Conservation (phyloP, 2,113 vertebrate species). For the Callionymus lyra region DNA sequence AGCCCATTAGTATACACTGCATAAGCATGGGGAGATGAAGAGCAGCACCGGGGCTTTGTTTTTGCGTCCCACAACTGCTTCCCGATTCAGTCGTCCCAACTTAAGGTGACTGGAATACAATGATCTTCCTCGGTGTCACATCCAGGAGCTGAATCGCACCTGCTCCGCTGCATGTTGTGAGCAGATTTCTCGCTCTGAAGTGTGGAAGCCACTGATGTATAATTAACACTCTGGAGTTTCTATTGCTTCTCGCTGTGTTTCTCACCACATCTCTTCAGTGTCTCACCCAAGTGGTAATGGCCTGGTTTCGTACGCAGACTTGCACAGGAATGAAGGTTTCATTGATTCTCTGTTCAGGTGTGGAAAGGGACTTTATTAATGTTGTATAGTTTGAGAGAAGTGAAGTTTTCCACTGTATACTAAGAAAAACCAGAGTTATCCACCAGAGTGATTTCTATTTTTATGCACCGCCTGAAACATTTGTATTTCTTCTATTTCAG, state of each 20-base stretch:
- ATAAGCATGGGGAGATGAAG: slow-evolving; percentile 38
- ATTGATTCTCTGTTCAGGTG: slow-evolving; percentile 41
- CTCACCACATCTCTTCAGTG: slow-evolving; percentile 36
- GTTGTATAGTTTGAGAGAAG: slow-evolving; percentile 1
- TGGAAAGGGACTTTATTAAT: no score
- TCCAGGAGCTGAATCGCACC: slow-evolving; percentile 6
- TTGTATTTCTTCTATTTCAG: no score
- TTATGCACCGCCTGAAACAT: no score
- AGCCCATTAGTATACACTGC: slow-evolving; percentile 45
- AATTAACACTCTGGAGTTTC: slow-evolving; percentile 23
- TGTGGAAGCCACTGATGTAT: slow-evolving; percentile 8
- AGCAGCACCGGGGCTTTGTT: slow-evolving; percentile 21
- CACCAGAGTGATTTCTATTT: no score
- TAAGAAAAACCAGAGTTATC: no score
- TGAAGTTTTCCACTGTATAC: no score
- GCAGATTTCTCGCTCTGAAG: no score
- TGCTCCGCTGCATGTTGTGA: background rate
- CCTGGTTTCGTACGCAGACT: slow-evolving; percentile 28
- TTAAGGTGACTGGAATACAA: slow-evolving; percentile 14
- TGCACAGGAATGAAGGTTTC: slow-evolving; percentile 22
- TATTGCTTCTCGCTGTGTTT: slow-evolving; percentile 33
- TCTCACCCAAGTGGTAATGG: slow-evolving; percentile 48
- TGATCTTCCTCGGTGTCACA: slow-evolving; percentile 6
- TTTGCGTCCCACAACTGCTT: slow-evolving; percentile 18
- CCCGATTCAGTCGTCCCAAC: slow-evolving; percentile 28